Conservation (phyloP, 2,888 invertebrate species). For the Caenorhabditis wallacei region DNA sequence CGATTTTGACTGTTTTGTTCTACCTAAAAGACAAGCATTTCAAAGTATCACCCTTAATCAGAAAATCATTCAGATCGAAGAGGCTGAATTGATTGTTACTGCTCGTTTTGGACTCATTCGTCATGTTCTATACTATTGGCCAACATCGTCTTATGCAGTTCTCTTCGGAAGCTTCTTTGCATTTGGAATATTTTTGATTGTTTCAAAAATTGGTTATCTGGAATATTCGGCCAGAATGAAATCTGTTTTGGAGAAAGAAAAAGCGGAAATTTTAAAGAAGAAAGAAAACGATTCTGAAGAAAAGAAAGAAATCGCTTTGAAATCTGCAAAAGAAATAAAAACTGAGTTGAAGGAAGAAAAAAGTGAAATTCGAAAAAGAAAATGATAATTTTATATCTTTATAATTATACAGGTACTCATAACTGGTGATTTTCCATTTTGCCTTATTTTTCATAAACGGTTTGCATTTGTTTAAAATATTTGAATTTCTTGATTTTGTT, state of each 20-base stretch:
- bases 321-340: neutral
- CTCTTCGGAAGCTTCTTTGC: conserved; percentile 57
- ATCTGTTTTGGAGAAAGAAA: conserved; percentile 26
- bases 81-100: conserved; percentile 69
- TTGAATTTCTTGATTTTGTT: neutral
- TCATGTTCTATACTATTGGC: conserved; percentile 78
- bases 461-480: neutral
- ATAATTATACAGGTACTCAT: conserved; percentile 25
- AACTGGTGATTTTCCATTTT: conserved; percentile 34
- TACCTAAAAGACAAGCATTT: too few relatives aligned
- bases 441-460: conserved; percentile 16
- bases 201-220: conserved; percentile 31
- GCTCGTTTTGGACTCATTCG: conserved; percentile 78
- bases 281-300: conserved; percentile 3
- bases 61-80: conserved; percentile 70
- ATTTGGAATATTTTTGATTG: conserved; percentile 33
- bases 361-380: conserved; percentile 22
- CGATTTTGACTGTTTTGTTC: neutral
- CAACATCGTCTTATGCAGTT: conserved; percentile 68
- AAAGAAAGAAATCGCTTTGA: neutral
- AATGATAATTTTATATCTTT: conserved; percentile 2
- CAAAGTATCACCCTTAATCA: too few relatives aligned
- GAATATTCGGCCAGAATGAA: conserved; percentile 18
- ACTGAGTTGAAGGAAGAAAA: conserved; percentile 9
- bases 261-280: conserved; percentile 16